Base-by-base conservation (phyloP, 2,888 invertebrate species). In the Silvanus unidentatus region DNA sequence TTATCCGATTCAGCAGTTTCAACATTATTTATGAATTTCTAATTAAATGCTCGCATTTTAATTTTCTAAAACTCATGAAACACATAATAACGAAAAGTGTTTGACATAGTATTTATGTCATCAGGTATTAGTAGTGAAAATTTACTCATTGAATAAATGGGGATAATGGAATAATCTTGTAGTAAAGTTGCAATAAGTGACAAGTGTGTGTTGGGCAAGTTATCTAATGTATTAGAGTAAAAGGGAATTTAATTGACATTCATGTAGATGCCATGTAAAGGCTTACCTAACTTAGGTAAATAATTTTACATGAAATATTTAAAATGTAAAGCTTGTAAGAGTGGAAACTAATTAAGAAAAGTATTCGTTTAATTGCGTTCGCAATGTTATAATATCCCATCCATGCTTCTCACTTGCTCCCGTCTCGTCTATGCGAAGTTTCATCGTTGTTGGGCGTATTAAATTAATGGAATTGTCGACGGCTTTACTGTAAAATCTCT, bases 401-500 rank as follows among this genome's bases (percentile, higher is more conserved):
- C n/a, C n/a, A 22, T 22, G 22, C 4, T 22, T 22, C 8, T 22
- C 22, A 5, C 22, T 22, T 22, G 3, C 22, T 22, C 22, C 8
- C 22, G 3, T 22, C 64, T 54, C 63, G 61, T 62, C 59, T 60
- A 64, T 55, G 37, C 59, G 60, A 60, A 63, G 61, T 65, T 66
- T 63, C 64, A 61, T 61, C 63, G 62, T 56, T 56, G 62, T 55
- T 56, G 63, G 60, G 55, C 63, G 64, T 63, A 65, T 67, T 63
- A 68, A 69, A 69, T 69, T 69, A 69, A 69, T 69, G 68, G 65
- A 68, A 69, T 68, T 65, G 69, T 69, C 65, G 67, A 67, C 68
- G 63, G 64, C 59, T 60, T 50, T 57, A 59, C 63, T 62, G 66
- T 58, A 63, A 66, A 66, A 66, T 65, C 64, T 65, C 65, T 60